Evolutionary conservation across 2,113 vertebrate genomes (phyloP).

Genomic region (Dendropsophus ebraccatus): DNA sequence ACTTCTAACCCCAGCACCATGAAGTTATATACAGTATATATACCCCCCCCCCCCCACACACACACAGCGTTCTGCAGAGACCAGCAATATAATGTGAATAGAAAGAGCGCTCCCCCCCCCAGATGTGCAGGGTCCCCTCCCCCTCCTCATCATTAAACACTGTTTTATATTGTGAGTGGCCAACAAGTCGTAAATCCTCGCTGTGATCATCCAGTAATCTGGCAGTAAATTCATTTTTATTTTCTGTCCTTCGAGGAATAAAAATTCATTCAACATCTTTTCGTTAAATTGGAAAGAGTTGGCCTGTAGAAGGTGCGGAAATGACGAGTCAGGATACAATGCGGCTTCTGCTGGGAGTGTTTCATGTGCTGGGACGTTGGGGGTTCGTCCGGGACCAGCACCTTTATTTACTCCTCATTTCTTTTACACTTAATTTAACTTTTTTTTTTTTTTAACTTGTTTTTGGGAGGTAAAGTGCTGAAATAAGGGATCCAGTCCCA

Average conservation of each 20-base stretch:
- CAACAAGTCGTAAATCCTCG: not conserved
- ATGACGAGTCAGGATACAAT: not conserved
- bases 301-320: not conserved
- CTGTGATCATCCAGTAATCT: not conserved
- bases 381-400: slow-evolving; percentile 5
- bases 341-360: not conserved
- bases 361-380: not conserved
- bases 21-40: not conserved
- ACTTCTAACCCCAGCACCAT: not conserved
- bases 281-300: not conserved
- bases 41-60: too few species aligned
- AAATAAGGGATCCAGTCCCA: slow-evolving; percentile 1
- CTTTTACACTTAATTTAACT: not conserved
- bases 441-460: not conserved
- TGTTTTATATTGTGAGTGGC: not conserved
- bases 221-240: slow-evolving; percentile 24
- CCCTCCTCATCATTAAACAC: not conserved
- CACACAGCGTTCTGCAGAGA: not conserved
- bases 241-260: slow-evolving; percentile 9
- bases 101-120: not conserved
- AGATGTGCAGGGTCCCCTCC: not conserved
- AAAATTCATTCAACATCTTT: not conserved
- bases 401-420: slow-evolving; percentile 21
- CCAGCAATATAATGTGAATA: not conserved
- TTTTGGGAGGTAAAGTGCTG: slow-evolving; percentile 30